Evolutionary conservation across 1,140 invertebrate genomes (phyloP).

Genomic region (Sitophilus oryzae): DNA sequence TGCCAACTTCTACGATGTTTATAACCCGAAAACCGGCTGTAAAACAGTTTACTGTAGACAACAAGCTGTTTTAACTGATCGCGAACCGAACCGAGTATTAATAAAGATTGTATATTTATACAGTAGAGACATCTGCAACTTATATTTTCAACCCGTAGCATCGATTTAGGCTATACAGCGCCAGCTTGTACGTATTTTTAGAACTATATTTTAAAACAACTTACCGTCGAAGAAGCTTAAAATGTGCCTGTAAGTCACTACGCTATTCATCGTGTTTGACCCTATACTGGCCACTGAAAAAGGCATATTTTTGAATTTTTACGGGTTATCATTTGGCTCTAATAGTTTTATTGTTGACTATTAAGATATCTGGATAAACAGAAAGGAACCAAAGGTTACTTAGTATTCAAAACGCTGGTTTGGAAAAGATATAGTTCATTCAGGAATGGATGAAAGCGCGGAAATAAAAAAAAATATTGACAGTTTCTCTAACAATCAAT

Average conservation of each 20-base stretch:
- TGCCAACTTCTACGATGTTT: slow-evolving; percentile 14
- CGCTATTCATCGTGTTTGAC: background rate
- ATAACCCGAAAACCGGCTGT: slow-evolving; percentile 12
- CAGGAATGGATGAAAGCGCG: too few species aligned
- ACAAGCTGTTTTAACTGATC: background rate
- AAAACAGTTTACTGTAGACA: slow-evolving; percentile 21
- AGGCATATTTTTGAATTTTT: too few species aligned
- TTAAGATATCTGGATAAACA: slow-evolving; percentile 4
- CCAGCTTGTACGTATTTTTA: background rate
- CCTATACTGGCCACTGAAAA: too few species aligned
- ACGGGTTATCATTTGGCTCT: too few species aligned
- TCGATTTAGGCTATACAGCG: background rate
- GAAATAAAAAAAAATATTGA: too few species aligned
- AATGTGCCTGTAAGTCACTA: background rate
- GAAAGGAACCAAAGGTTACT: background rate
- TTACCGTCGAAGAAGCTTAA: background rate
- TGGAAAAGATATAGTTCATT: too few species aligned
- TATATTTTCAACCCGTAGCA: background rate
- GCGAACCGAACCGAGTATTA: slow-evolving; percentile 9
- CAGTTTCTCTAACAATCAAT: too few species aligned
- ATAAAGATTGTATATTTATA: slow-evolving; percentile 3
- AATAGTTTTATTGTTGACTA: slow-evolving; percentile 1
- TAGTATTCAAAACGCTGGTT: too few species aligned
- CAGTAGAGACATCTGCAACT: slow-evolving; percentile 12
- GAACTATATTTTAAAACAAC: background rate